Evolutionary conservation across 2,113 vertebrate genomes (phyloP).

Genomic region (Monopterus albus): DNA sequence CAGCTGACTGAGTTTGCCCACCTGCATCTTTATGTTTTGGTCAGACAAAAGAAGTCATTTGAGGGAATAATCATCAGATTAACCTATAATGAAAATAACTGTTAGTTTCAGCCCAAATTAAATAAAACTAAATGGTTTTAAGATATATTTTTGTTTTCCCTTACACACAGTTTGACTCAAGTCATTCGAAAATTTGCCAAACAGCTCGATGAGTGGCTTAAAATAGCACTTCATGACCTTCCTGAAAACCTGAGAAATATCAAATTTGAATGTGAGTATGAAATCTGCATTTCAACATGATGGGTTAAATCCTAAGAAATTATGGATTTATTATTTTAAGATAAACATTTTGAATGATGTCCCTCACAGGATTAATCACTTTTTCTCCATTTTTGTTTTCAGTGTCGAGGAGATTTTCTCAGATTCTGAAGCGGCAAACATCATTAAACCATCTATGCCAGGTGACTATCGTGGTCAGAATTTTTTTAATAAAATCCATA

Average conservation of each 20-base stretch:
- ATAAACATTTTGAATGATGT: neutral
- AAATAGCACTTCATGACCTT: constrained; percentile 96
- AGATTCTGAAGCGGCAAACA: constrained; percentile 96
- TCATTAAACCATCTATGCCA: constrained; percentile 99
- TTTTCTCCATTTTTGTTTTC: constrained; percentile 62
- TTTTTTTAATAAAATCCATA: constrained; percentile 65
- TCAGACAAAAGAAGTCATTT: neutral
- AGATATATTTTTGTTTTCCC: neutral
- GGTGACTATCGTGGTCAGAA: constrained; percentile 78
- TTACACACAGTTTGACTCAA: constrained; percentile 91
- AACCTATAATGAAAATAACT: too few species aligned
- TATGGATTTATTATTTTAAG: neutral
- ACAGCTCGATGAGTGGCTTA: constrained; percentile 98
- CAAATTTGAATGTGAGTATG: constrained; percentile 94
- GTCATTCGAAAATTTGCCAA: constrained; percentile 99
- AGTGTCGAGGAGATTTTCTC: constrained; percentile 99
- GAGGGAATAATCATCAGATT: neutral
- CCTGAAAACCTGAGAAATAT: constrained; percentile 98
- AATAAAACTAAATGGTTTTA: neutral
- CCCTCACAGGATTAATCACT: neutral
- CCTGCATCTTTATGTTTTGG: neutral
- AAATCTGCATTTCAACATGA: neutral
- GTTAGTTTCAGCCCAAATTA: neutral
- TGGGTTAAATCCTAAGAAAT: neutral
- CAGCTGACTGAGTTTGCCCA: neutral